phyloP scores from a whole-genome alignment of 2,113 vertebrate genomes.

The Prunella fulvescens region DNA sequence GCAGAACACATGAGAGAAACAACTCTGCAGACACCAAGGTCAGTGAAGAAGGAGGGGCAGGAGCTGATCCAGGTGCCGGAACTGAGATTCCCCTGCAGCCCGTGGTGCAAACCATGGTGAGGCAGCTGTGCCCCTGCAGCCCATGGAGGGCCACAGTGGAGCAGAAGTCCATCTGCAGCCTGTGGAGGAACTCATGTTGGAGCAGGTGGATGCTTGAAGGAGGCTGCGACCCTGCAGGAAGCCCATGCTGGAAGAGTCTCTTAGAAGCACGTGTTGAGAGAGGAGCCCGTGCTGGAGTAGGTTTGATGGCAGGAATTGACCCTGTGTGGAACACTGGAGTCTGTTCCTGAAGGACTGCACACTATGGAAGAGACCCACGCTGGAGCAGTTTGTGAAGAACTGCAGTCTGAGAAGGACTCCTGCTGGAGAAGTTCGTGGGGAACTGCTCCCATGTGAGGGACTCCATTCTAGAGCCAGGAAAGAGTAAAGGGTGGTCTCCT shows the following conservation, averaged over 20 bases:
- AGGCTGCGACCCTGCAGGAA: neutral
- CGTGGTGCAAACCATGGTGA: neutral
- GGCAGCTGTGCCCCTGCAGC: neutral
- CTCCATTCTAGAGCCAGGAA: neutral
- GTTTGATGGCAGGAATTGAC: neutral
- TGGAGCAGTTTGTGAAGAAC: neutral
- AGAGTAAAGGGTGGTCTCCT: too few relatives aligned
- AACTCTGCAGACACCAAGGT: neutral
- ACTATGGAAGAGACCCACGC: rapidly evolving
- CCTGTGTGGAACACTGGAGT: neutral
- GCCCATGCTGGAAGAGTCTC: neutral
- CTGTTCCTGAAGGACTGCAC: neutral
- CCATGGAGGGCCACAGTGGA: rapidly evolving
- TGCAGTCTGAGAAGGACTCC: neutral
- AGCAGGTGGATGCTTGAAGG: neutral
- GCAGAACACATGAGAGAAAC: neutral
- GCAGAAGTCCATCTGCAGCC: neutral
- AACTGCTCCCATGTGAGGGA: neutral
- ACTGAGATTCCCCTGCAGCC: neutral
- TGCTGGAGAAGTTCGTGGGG: rapidly evolving
- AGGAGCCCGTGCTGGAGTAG: neutral
- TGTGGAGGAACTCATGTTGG: rapidly evolving
- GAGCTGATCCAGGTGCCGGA: rapidly evolving
- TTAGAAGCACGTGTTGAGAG: neutral
- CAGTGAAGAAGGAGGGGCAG: neutral